Percentiles rank a stretch among this genome's conserved stretches.
Conservation (phyloP, 2,797 vertebrate species). For the Muraenolepis orangiensis region DNA sequence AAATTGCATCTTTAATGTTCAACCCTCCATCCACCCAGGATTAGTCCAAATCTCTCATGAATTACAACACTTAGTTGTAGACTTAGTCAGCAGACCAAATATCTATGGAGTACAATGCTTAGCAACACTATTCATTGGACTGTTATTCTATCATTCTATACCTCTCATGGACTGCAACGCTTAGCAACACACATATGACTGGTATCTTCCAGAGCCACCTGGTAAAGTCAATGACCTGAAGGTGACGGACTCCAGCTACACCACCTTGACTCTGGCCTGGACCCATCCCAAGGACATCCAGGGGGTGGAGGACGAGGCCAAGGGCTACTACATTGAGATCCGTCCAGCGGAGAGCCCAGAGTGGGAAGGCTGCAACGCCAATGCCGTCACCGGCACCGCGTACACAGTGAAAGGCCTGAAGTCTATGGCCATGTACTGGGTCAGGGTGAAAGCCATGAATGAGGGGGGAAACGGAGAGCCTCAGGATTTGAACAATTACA, state of each 20-base stretch:
- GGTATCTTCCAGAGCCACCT: slow-evolving; percentile 75
- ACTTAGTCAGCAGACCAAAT: background rate
- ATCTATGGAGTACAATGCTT: background rate
- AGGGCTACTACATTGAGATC: slow-evolving; percentile 85
- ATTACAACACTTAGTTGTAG: background rate
- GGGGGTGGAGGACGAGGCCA: slow-evolving; percentile 69
- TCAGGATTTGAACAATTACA: slow-evolving; percentile 69
- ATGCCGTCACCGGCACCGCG: slow-evolving; percentile 58
- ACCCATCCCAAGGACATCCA: slow-evolving; percentile 69
- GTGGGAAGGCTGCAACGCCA: slow-evolving; percentile 81
- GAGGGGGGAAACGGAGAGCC: slow-evolving; percentile 75
- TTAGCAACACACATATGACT: background rate
- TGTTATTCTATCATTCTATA: background rate
- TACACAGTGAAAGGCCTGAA: slow-evolving; percentile 82
- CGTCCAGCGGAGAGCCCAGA: slow-evolving; percentile 71
- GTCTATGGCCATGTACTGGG: slow-evolving; percentile 76
- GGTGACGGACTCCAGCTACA: slow-evolving; percentile 81
- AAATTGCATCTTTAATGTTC: slow-evolving; percentile 2
- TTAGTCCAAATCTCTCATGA: background rate
- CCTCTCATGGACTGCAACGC: background rate
- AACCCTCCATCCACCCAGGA: slow-evolving; percentile 1
- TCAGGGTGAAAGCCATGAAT: slow-evolving; percentile 77
- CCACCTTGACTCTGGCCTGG: slow-evolving; percentile 82
- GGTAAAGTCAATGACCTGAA: slow-evolving; percentile 80
- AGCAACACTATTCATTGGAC: background rate